Percentiles rank a stretch among this genome's conserved stretches.
Evolutionary conservation across 2,888 invertebrate genomes (phyloP).

Genomic region (Erebia epiphron): DNA sequence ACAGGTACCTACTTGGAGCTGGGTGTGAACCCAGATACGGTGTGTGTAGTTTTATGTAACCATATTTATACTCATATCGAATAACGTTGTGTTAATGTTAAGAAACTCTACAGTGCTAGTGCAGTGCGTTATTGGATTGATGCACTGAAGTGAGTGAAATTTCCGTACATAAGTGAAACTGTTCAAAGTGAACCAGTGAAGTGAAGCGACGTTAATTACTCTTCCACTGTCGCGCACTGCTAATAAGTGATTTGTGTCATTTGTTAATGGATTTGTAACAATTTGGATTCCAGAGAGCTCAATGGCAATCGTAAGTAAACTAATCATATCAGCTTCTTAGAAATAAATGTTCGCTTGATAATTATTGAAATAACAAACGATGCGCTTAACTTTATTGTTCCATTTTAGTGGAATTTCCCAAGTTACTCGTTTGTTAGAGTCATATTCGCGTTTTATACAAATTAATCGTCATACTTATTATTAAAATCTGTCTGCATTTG

Average conservation of each 20-base stretch:
- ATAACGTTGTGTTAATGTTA: slow-evolving; percentile 37
- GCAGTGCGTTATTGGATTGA: slow-evolving; percentile 52
- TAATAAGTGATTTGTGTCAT: slow-evolving; percentile 70
- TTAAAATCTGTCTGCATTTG: background rate
- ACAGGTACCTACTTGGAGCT: slow-evolving; percentile 79
- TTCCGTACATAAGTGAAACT: slow-evolving; percentile 51
- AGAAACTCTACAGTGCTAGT: slow-evolving; percentile 48
- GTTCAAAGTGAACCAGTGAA: slow-evolving; percentile 56
- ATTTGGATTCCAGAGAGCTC: slow-evolving; percentile 64
- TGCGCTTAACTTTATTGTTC: background rate
- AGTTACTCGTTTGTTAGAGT: background rate
- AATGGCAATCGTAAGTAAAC: slow-evolving; percentile 71
- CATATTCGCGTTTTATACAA: background rate
- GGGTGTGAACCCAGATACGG: slow-evolving; percentile 80
- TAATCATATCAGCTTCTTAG: background rate
- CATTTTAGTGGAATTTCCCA: slow-evolving; percentile 3
- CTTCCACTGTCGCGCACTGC: slow-evolving; percentile 59
- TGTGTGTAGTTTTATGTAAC: slow-evolving; percentile 78
- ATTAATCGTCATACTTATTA: background rate
- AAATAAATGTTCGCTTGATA: background rate
- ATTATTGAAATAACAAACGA: background rate
- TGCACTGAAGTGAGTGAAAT: slow-evolving; percentile 59
- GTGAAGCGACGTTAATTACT: slow-evolving; percentile 56
- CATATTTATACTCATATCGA: slow-evolving; percentile 52
- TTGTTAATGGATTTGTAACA: slow-evolving; percentile 67